These are phyloP conservation scores for Baronia brevicornis DNA, from an alignment of 2,888 invertebrate species.

Conservation along the genomic window DNA sequence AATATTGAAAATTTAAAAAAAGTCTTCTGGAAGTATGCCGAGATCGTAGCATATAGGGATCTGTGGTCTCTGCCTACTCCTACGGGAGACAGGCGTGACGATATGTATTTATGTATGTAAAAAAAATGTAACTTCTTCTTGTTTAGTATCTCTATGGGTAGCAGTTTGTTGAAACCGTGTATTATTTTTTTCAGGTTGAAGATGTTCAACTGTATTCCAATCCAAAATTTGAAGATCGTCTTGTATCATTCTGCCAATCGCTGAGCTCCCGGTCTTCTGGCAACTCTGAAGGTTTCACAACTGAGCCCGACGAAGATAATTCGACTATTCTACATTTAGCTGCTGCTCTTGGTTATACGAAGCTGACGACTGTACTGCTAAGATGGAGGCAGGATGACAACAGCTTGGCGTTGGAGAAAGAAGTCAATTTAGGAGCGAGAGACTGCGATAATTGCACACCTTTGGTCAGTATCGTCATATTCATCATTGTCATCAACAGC, in stretches of 20 bases:
- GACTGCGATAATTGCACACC: constrained; percentile 95
- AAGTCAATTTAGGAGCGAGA: constrained; percentile 92
- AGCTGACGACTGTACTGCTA: constrained; percentile 87
- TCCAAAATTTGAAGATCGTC: constrained; percentile 88
- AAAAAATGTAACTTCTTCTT: too few species aligned
- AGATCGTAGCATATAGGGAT: too few species aligned
- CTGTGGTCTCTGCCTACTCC: too few species aligned
- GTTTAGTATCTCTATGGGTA: too few species aligned
- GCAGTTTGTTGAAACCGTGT: too few species aligned
- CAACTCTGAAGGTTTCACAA: constrained; percentile 74
- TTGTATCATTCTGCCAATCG: constrained; percentile 89
- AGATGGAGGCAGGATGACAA: constrained; percentile 94
- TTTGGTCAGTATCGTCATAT: constrained; percentile 75
- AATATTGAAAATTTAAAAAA: too few species aligned
- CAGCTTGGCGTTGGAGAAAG: constrained; percentile 89
- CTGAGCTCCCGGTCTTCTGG: constrained; percentile 74
- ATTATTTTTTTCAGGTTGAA: constrained; percentile 65
- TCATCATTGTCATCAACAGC: constrained; percentile 4
- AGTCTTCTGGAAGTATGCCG: too few species aligned
- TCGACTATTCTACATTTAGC: constrained; percentile 92
- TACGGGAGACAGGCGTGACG: too few species aligned
- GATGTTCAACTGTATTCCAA: constrained; percentile 78
- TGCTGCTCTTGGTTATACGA: constrained; percentile 91
- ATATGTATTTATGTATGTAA: too few species aligned
- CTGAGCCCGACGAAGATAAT: constrained; percentile 60